Evolutionary conservation across 2,113 vertebrate species (phyloP).

Genomic region (Zosterops lateralis): DNA sequence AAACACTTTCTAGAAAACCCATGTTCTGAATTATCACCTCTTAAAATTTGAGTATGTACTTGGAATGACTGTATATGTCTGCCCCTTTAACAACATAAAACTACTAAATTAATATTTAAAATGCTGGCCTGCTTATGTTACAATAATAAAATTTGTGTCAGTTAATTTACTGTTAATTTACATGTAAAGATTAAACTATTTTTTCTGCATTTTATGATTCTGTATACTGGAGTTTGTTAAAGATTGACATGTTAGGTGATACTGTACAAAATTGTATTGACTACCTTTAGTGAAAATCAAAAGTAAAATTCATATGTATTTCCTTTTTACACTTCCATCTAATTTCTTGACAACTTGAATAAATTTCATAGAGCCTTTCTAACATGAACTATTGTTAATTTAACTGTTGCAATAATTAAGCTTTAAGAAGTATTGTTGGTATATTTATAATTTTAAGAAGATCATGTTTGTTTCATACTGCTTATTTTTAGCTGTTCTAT

Average conservation of each 20-base stretch:
- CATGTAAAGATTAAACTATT: constrained; percentile 62
- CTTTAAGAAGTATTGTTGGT: constrained; percentile 71
- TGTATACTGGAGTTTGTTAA: constrained; percentile 67
- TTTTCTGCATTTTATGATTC: constrained; percentile 64
- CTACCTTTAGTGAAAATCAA: constrained; percentile 65
- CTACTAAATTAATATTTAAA: constrained; percentile 35
- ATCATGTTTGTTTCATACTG: constrained; percentile 68
- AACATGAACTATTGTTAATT: constrained; percentile 68
- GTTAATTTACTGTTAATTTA: constrained; percentile 49
- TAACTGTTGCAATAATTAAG: constrained; percentile 67
- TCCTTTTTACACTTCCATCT: constrained; percentile 69
- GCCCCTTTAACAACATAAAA: constrained; percentile 16
- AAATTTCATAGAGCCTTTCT: constrained; percentile 75
- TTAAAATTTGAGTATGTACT: constrained; percentile 34
- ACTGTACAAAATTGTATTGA: constrained; percentile 70
- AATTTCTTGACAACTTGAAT: constrained; percentile 75
- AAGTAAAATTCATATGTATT: constrained; percentile 70
- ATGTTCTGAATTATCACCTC: constrained; percentile 10
- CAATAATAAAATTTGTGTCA: constrained; percentile 46
- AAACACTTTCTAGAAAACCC: constrained; percentile 40
- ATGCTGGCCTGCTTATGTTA: constrained; percentile 64
- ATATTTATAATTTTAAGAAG: constrained; percentile 69
- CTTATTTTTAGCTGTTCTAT: constrained; percentile 66
- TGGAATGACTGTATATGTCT: constrained; percentile 35
- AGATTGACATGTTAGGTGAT: constrained; percentile 63